phyloP scores from a whole-genome alignment of 2,797 vertebrate species.

The Danio kyathit region DNA sequence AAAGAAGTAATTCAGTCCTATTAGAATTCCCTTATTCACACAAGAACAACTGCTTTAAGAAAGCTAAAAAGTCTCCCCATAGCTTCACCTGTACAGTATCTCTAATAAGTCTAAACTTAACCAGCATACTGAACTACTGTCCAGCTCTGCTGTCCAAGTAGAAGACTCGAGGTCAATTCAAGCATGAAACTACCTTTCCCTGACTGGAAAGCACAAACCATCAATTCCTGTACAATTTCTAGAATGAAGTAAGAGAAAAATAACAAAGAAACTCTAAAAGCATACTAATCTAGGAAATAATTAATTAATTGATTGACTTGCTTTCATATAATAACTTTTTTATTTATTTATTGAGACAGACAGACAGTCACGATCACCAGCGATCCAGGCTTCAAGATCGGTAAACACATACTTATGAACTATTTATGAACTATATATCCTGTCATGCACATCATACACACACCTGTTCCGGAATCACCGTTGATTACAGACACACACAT shows the following conservation, averaged over 20 bases:
- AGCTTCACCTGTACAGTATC: neutral
- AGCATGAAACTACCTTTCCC: slow-evolving; percentile 18
- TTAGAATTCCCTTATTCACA: neutral
- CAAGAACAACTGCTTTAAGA: neutral
- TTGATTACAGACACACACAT: no score
- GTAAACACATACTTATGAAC: no score
- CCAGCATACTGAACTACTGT: slow-evolving; percentile 3
- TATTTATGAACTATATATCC: no score
- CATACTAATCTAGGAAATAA: no score
- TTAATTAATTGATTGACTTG: no score
- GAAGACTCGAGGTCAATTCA: slow-evolving; percentile 25
- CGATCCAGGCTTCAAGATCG: no score
- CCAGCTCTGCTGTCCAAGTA: slow-evolving; percentile 15
- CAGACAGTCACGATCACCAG: no score
- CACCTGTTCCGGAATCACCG: no score
- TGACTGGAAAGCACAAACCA: neutral
- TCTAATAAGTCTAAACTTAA: neutral
- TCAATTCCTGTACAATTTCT: neutral
- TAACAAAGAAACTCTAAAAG: neutral
- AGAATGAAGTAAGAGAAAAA: neutral
- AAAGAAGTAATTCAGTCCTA: neutral
- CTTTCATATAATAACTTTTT: no score
- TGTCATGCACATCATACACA: no score
- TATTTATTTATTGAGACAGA: no score
- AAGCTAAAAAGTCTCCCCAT: neutral